These are phyloP conservation scores for Mimachlamys varia DNA, from an alignment of 2,888 invertebrate genomes.

Conservation along the genomic window DNA sequence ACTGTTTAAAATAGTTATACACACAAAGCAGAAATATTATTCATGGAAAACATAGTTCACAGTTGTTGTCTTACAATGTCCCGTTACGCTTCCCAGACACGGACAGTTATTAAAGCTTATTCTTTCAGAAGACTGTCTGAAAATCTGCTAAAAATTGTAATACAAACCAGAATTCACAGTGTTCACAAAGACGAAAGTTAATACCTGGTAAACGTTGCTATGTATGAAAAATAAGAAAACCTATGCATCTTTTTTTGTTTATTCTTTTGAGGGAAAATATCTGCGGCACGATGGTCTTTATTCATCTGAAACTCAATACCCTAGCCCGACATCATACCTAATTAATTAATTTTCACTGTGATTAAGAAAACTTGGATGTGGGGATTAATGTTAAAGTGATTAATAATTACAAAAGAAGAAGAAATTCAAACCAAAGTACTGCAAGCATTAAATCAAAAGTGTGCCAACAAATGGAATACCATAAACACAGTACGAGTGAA, in stretches of 20 bases:
- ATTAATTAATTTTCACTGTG: neutral
- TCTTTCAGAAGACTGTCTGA: too few species aligned
- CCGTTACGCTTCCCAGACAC: too few species aligned
- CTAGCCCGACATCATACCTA: neutral
- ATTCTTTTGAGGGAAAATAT: neutral
- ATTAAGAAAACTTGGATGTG: neutral
- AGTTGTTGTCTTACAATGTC: neutral
- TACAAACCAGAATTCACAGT: too few species aligned
- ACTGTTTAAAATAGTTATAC: too few species aligned
- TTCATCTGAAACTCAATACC: neutral
- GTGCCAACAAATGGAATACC: too few species aligned
- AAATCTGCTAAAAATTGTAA: too few species aligned
- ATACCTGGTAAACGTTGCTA: too few species aligned
- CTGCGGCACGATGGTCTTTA: neutral
- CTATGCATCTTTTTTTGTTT: neutral
- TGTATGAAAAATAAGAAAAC: neutral
- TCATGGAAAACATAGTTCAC: neutral
- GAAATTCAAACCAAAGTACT: slow-evolving; percentile 3
- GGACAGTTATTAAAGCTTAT: too few species aligned
- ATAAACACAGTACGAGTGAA: neutral
- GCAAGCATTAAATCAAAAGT: too few species aligned
- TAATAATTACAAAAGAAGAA: neutral
- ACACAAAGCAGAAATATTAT: neutral
- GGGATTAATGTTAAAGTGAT: neutral
- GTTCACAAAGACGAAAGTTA: too few species aligned